phyloP scores from a whole-genome alignment of 2,113 vertebrate genomes.

The Procapra przewalskii region DNA sequence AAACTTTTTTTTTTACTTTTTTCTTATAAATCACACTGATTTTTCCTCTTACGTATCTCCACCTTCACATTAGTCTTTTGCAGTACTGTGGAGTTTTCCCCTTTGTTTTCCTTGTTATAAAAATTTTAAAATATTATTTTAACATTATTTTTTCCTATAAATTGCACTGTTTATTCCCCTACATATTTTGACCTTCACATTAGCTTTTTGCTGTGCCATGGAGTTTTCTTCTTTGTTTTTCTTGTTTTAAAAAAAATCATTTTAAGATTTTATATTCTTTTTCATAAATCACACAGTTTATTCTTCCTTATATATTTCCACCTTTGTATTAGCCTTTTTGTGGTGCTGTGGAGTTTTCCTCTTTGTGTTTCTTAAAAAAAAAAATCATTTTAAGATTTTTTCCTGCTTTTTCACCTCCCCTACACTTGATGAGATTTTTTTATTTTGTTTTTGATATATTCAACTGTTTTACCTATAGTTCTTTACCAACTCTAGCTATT shows the following conservation, averaged over 20 bases:
- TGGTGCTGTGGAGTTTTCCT: neutral
- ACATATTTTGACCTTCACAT: neutral
- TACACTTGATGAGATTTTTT: neutral
- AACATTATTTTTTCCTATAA: neutral
- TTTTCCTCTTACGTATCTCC: neutral
- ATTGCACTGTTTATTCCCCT: neutral
- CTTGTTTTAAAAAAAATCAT: neutral
- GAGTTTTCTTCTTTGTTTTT: neutral
- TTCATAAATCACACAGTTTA: neutral
- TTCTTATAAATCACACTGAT: neutral
- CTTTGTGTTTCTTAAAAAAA: neutral
- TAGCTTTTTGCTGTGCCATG: neutral
- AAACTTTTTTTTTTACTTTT: neutral
- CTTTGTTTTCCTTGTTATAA: neutral
- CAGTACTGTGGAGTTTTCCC: neutral
- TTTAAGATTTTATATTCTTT: neutral
- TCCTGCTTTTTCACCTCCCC: neutral
- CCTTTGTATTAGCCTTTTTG: neutral
- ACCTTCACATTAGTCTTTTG: neutral
- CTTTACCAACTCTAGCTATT: neutral
- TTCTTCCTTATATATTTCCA: neutral
- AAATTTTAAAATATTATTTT: neutral
- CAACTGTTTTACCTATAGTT: neutral
- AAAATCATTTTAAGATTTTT: neutral
- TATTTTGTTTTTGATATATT: neutral